A percentile compares a stretch with the other conserved stretches of the same genome.
These are phyloP conservation scores for Carcina quercana DNA, from an alignment of 2,888 invertebrate genomes.

Conservation along the genomic window DNA sequence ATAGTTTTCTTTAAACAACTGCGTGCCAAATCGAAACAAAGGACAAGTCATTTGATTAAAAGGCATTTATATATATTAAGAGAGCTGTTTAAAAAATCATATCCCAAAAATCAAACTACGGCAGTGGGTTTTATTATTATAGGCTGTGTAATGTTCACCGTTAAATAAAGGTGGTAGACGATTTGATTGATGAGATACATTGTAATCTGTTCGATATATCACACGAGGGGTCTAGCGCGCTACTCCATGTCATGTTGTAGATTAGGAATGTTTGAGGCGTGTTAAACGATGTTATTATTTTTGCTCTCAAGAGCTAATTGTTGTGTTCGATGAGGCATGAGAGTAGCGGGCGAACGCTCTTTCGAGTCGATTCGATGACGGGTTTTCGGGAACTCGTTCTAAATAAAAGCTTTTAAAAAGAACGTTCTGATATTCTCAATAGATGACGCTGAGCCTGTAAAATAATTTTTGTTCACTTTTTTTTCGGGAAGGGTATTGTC, in stretches of 20 bases:
- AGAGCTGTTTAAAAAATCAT: too few species aligned
- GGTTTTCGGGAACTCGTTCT: too few species aligned
- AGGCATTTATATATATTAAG: too few species aligned
- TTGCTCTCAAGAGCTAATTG: constrained; percentile 41
- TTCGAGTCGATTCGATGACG: constrained; percentile 52
- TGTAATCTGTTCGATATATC: constrained; percentile 40
- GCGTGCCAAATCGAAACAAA: too few species aligned
- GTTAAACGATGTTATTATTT: constrained; percentile 43
- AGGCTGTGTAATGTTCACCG: constrained; percentile 64
- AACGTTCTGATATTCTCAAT: too few species aligned
- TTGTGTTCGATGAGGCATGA: constrained; percentile 41
- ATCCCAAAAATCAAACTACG: too few species aligned
- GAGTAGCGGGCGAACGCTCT: constrained; percentile 43
- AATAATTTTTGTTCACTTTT: too few species aligned
- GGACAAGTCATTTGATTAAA: too few species aligned
- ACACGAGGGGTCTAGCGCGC: constrained; percentile 19
- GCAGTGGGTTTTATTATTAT: constrained; percentile 60
- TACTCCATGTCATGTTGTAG: constrained; percentile 38
- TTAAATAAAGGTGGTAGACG: constrained; percentile 47
- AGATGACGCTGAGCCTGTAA: too few species aligned
- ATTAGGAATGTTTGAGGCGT: constrained; percentile 36
- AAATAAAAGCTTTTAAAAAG: too few species aligned
- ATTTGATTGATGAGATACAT: constrained; percentile 37
- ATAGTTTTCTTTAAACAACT: too few species aligned
- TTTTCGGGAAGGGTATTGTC: too few species aligned